Base-by-base conservation (phyloP, 2,113 vertebrate genomes). In the Cephalopterus ornatus region DNA sequence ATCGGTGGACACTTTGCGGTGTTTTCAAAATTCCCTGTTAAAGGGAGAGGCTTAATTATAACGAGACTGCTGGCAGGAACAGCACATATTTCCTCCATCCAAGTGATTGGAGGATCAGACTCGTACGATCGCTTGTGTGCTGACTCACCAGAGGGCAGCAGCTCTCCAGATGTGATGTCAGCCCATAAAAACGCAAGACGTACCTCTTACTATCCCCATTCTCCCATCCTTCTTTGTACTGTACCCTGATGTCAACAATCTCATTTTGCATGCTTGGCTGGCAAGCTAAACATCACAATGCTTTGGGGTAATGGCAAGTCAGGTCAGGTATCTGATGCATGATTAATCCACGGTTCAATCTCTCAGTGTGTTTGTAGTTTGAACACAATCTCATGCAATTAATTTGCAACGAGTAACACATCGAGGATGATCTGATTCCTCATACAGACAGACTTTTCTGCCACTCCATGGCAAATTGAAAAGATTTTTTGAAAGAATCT, bases 121-220 rank as follows among this genome's bases (percentile, higher is more conserved):
- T 98, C 97, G 93, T 81, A 97, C 41, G 97, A 98, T 88, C 85
- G 96, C 95, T 95, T 78, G 92, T 83, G 24, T 82, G 76, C 95
- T 98, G 97, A 98, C 97, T 98, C 98, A 98, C 81, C 96, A 98
- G 97, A 97, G 85, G 92, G 95, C 89, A 98, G 91, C 93, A 98
- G 95, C 91, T 93, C 97, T 94, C 93, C 82, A 98, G 93, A 89
- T 65, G 55, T 97, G 96, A 98, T 95, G 91, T 97, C 97, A 98
- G 88, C 94, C 58, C 32, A 7, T 56, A 98, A 96, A 93, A 97
- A 98, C 72, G 96, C 62, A 15, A 96, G 46, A 53, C 21, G 22
- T 86, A 28, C 21, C 56, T 37, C 11, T 47, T 21, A 10, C 53
- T 33, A 14, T 61, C 27, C 32, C 39, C 47, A 42, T 78, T 30